Evolutionary conservation across 2,797 vertebrate genomes (phyloP), one percentile per base, ranked within the genome.

Genomic region (Muscicapa comitata): DNA sequence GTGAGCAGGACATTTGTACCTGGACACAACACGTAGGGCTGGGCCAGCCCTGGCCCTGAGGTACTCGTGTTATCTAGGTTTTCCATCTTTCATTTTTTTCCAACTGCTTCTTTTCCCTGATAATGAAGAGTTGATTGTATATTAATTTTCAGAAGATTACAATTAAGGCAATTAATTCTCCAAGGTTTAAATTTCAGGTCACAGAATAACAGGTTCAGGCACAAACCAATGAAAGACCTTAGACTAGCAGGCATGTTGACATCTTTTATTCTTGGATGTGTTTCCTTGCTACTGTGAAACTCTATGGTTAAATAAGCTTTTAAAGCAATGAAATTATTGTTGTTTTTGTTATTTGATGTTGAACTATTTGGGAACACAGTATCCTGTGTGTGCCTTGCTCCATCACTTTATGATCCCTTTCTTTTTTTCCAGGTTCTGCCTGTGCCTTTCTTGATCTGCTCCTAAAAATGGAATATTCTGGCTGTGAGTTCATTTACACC

Each of bases 291-390:
- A 48, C 71, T 35, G 19, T 78, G 53, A 59, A 88, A 48, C 53
- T 63, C 48, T 63, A 16, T 48, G 48, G 75, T 61, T 93, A 80
- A 82, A 38, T n/a, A 57, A 93, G 23, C 31, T 67, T 76, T 58
- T 74, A 79, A 67, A 86, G 48, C 71, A 92, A 76, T 57, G 38
- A 91, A 96, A 83, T 84, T 75, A 80, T 11, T 86, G 77, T 33
- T 93, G 83, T 2, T 95, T 95, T 87, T 95, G 67, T 72, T 88
- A 90, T 88, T 86, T 88, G 75, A 91, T n/a, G 40, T 58, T 61
- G 67, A 81, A 77, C 75, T 90, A 71, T 92, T 68, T 82, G 66
- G 33, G 37, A 58, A 81, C 54, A 45, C 15, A 16, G 19, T 82
- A 83, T 91, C 43, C 54, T 37, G 7, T 66, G 37, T 23, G 23